Base-by-base conservation (phyloP, 2,113 vertebrate genomes). In the Galemys pyrenaicus region DNA sequence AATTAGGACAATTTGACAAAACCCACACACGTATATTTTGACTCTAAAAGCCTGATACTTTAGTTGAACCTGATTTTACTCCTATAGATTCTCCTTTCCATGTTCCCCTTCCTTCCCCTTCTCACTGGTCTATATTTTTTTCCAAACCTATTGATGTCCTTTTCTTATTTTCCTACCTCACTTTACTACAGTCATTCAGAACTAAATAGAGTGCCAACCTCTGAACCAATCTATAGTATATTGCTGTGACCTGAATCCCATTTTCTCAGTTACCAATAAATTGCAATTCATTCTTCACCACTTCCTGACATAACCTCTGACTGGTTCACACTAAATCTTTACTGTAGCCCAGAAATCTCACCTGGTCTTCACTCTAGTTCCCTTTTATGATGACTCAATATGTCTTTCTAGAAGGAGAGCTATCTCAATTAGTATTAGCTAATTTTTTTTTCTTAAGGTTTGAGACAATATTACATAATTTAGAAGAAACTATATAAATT, bases 211-310 rank as follows among this genome's bases (percentile, higher is more conserved):
- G 62, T 92, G 92, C 73, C 94, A 93, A 94, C 95, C 95, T 94
- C 92, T 96, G 94, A 95, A 93, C 89, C 81, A 96, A 94, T 93
- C 94, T 87, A 62, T 85, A 81, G 62, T 93, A 75, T 95, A 94
- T 96, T 89, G 89, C 88, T 95, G 92, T 96, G 94, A 94, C 95
- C 94, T 92, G 87, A 96, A 96, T 91, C 89, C 67, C 78, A 94
- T 94, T 96, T 94, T 95, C 84, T 95, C 95, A 95, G 92, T 96
- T 96, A 96, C 80, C 94, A 92, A 87, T 91, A 97, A 96, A 96
- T 97, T 96, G 93, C 82, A 94, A 86, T 97, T 97, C 94, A 96
- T 96, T 96, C 88, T 70, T 97, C 93, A 96, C 58, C 85, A 80
- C 71, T 96, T 96, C 80, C 87, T 92, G 96, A 96, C 87, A 96